Base-by-base conservation (phyloP, 2,797 vertebrate genomes). In the Onychomys leucogaster region DNA sequence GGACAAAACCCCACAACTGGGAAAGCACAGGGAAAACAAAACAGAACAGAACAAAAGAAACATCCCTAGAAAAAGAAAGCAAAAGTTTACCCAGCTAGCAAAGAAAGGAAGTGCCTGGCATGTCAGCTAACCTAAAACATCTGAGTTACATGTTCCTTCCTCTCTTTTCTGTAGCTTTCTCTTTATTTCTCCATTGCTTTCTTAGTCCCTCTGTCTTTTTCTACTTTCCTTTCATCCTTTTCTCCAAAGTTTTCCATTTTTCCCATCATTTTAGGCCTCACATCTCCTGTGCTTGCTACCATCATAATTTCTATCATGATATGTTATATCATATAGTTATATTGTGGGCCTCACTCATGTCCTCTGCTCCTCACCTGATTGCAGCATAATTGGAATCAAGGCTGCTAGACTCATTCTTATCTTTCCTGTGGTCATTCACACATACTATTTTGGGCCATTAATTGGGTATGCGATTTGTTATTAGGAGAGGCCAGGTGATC, bases 321-420 rank as follows among this genome's bases (percentile, higher is more conserved):
- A 25, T 65, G 25, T 41, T 29, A 6, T 41, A 46, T 34, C 11
- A 67, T 16, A 85, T 13, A n/a, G n/a, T 94, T 69, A 55, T 6
- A 6, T 67, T 1, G 57, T n/a, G 12, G 2, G 3, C 2, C 12
- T 32, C 1, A 29, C 16, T 19, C 14, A 5, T n/a, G 19, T 25
- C 23, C 43, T 90, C 43, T 75, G 43, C 6, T 49, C 34, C 8
- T 93, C 34, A 10, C 14, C 41, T 52, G 43, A 34, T 43, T 52
- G 29, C 5, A 78, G 57, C 2, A 16, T 69, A 43, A 46, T 23
- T 43, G 57, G 10, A 81, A n/a, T 41, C 0, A 2, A 67, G 37
- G 61, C 25, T 80, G 69, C 32, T 41, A 37, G 10, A 43, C 8
- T 6, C 52, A 37, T 13, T 91, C 52, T 52, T 49, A 25, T 89